These are phyloP conservation scores for Allophyes oxyacanthae DNA, from an alignment of 2,888 invertebrate species.

Conservation along the genomic window DNA sequence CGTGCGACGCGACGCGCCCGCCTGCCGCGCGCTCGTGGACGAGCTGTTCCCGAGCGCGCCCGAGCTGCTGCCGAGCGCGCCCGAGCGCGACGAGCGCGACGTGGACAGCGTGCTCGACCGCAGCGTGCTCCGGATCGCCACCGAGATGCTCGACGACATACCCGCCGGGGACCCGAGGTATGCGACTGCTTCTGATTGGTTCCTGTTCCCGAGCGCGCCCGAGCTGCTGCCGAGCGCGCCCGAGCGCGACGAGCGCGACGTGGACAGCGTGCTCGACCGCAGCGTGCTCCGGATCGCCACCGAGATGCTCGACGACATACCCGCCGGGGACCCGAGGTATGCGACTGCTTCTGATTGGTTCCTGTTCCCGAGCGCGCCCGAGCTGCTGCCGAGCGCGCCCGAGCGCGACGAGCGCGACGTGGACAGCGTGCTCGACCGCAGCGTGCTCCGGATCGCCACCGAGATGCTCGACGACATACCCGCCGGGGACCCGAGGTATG, in stretches of 20 bases:
- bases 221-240: slow-evolving; percentile 68
- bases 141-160: slow-evolving; percentile 95
- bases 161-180: slow-evolving; percentile 95
- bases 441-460: slow-evolving; percentile 89
- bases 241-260: slow-evolving; percentile 51
- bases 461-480: slow-evolving; percentile 96
- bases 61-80: slow-evolving; percentile 68
- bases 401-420: slow-evolving; percentile 54
- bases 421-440: slow-evolving; percentile 77
- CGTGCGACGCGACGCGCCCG: slow-evolving; percentile 87
- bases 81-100: slow-evolving; percentile 45
- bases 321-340: slow-evolving; percentile 94
- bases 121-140: slow-evolving; percentile 88
- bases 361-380: slow-evolving; percentile 72
- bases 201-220: slow-evolving; percentile 73
- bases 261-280: slow-evolving; percentile 77
- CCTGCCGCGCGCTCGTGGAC: slow-evolving; percentile 64
- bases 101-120: slow-evolving; percentile 78
- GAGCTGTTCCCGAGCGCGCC: slow-evolving; percentile 73
- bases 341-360: no score
- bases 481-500: slow-evolving; percentile 93
- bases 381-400: slow-evolving; percentile 68
- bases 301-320: slow-evolving; percentile 95
- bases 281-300: slow-evolving; percentile 89
- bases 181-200: no score